Evolutionary conservation across 92 coral and sea anemone genomes (phyloP).

Genomic region (Phenganax marumi): DNA sequence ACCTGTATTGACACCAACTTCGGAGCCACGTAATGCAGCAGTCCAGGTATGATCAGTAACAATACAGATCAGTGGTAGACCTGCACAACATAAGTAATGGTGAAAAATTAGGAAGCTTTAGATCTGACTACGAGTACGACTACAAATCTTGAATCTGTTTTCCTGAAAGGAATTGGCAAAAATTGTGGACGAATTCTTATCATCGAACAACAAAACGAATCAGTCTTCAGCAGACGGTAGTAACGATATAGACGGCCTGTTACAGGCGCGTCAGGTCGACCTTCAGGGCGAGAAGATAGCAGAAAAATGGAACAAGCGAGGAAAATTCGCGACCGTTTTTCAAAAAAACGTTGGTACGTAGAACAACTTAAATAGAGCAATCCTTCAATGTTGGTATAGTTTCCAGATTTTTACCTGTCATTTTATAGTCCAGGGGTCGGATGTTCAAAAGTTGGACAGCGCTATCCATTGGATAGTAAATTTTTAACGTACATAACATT

Average conservation of each 20-base stretch:
- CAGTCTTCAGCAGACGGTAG: background rate
- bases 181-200: background rate
- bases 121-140: background rate
- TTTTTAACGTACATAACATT: no score
- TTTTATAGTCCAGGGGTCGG: no score
- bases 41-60: background rate
- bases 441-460: no score
- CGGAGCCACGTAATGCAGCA: background rate
- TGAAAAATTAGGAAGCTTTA: background rate
- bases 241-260: background rate
- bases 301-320: background rate
- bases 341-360: constrained; percentile 9
- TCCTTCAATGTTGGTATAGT: background rate
- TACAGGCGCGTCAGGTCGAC: background rate
- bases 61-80: background rate
- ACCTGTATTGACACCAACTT: background rate
- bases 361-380: background rate
- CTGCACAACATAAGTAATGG: background rate
- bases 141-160: background rate
- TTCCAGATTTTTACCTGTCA: no score
- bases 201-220: background rate
- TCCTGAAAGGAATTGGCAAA: background rate
- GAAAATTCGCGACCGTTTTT: background rate
- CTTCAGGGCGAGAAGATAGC: background rate
- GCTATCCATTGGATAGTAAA: no score